Evolutionary conservation across 2,888 invertebrate species (phyloP).

Genomic region (Tetheella fluctuosa): DNA sequence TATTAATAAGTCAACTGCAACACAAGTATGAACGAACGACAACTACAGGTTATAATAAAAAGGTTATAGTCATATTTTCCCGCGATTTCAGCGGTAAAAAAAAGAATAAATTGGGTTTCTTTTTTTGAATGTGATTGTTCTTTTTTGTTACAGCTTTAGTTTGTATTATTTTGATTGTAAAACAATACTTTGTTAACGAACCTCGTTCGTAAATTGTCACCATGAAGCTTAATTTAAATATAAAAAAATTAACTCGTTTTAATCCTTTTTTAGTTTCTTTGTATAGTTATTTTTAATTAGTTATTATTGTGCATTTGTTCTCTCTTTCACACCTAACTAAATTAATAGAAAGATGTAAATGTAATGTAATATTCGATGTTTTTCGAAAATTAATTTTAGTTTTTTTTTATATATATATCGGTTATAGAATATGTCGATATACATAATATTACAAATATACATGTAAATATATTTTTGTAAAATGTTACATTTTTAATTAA

Average conservation of each 20-base stretch:
- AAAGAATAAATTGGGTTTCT: too few species aligned
- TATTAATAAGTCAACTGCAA: background rate
- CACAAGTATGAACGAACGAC: too few species aligned
- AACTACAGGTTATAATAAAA: background rate
- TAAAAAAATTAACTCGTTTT: background rate
- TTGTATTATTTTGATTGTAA: too few species aligned
- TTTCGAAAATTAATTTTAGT: slow-evolving; percentile 16
- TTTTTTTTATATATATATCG: slow-evolving; percentile 27
- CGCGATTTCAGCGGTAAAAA: background rate
- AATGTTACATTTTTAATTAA: slow-evolving; percentile 81
- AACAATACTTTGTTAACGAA: background rate
- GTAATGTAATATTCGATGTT: slow-evolving; percentile 12
- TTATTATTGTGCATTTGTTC: slow-evolving; percentile 39
- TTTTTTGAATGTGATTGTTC: too few species aligned
- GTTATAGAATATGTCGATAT: slow-evolving; percentile 39
- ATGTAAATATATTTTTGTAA: slow-evolving; percentile 84
- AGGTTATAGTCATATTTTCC: background rate
- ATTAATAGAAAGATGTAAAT: slow-evolving; percentile 20
- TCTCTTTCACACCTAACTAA: slow-evolving; percentile 29
- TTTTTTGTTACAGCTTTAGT: too few species aligned
- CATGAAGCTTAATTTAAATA: slow-evolving; percentile 1
- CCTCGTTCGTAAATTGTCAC: background rate
- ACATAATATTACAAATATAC: slow-evolving; percentile 48
- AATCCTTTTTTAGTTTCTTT: slow-evolving; percentile 19
- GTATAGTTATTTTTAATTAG: slow-evolving; percentile 33